A percentile compares a stretch with the other conserved stretches of the same genome.
Evolutionary conservation across 1,140 invertebrate species (phyloP).

Genomic region (Prorops nasuta): DNA sequence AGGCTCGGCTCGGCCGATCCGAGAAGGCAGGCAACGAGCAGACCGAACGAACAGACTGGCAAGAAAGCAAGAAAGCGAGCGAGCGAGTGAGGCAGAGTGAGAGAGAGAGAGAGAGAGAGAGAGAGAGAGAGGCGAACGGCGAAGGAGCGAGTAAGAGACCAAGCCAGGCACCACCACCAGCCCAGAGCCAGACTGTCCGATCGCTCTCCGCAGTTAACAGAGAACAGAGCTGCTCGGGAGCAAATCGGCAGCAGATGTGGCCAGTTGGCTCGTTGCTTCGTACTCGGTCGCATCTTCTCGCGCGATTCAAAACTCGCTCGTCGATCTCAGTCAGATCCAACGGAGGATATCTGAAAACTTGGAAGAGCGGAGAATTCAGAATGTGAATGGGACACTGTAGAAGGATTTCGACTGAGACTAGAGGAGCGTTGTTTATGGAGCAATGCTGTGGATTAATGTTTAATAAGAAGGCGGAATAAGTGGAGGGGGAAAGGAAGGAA

Average conservation of each 20-base stretch:
- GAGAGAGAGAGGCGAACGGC: neutral
- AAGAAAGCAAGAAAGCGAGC: conserved; percentile 9
- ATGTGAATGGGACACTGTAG: too few species aligned
- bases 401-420: too few species aligned
- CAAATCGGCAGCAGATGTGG: conserved; percentile 34
- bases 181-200: conserved; percentile 16
- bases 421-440: too few species aligned
- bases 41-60: neutral
- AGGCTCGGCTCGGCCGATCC: conserved; percentile 17
- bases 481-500: neutral
- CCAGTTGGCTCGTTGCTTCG: conserved; percentile 33
- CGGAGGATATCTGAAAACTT: conserved; percentile 3
- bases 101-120: conserved; percentile 17
- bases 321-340: too few species aligned
- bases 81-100: conserved; percentile 1
- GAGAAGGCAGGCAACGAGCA: conserved; percentile 15
- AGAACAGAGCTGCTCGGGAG: conserved; percentile 11
- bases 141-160: conserved; percentile 17
- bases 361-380: conserved; percentile 10
- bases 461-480: neutral
- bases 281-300: conserved; percentile 18
- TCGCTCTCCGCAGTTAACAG: conserved; percentile 12
- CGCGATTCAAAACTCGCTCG: neutral
- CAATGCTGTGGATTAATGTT: too few species aligned
- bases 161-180: conserved; percentile 10